Evolutionary conservation across 2,888 invertebrate genomes (phyloP).

Genomic region (Andrena praecox): DNA sequence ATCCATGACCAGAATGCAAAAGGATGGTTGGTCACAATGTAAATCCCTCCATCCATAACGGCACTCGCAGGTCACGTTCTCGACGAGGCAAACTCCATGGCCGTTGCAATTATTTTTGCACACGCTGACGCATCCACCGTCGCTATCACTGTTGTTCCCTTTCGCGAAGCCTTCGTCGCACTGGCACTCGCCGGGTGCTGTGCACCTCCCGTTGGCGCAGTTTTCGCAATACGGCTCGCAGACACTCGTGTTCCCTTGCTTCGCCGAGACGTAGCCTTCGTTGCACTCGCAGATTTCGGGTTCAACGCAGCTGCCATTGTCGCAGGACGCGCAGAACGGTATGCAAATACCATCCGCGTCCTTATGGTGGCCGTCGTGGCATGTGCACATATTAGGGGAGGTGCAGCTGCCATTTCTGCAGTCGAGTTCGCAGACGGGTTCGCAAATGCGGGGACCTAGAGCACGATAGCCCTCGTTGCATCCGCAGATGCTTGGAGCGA

Average conservation of each 20-base stretch:
- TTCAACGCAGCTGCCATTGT: conserved; percentile 58
- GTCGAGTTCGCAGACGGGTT: conserved; percentile 20
- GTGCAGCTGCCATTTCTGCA: conserved; percentile 82
- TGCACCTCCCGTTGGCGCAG: conserved; percentile 86
- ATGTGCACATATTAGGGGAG: conserved; percentile 44
- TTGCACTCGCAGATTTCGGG: conserved; percentile 59
- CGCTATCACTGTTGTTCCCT: conserved; percentile 30
- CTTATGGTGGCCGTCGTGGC: conserved; percentile 43
- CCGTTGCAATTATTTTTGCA: conserved; percentile 79
- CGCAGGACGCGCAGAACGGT: conserved; percentile 79
- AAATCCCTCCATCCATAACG: conserved; percentile 74
- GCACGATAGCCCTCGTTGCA: conserved; percentile 74
- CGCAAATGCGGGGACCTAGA: conserved; percentile 5
- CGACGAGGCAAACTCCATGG: conserved; percentile 72
- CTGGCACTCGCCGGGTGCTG: conserved; percentile 82
- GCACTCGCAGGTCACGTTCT: conserved; percentile 77
- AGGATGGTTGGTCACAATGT: conserved; percentile 63
- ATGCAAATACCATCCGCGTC: conserved; percentile 65
- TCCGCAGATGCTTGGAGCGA: conserved; percentile 75
- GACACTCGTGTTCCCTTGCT: conserved; percentile 1
- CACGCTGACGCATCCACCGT: conserved; percentile 71
- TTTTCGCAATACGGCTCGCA: conserved; percentile 66
- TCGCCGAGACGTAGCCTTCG: conserved; percentile 26
- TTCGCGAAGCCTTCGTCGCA: conserved; percentile 84
- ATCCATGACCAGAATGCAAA: conserved; percentile 56